Evolutionary conservation across 2,113 vertebrate species (phyloP), one percentile per base, ranked within the genome.

Genomic region (Neoarius graeffei): DNA sequence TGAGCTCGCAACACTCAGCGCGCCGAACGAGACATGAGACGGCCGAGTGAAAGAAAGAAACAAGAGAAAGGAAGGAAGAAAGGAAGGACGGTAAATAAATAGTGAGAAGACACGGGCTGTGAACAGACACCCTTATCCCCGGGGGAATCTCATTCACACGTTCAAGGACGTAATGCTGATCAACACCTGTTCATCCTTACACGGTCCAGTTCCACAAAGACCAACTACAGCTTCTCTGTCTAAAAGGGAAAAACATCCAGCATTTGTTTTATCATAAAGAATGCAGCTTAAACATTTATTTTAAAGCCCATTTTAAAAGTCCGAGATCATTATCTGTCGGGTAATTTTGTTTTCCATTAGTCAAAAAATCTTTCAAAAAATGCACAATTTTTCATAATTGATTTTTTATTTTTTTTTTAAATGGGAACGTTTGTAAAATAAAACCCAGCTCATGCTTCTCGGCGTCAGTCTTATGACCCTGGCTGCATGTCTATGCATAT

Each of bases 81-180:
- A 60, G 66, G 42, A 69, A 35, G 9, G 42, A 66, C 48, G 19
- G 54, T 62, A 81, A 82, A 54, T 81, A 52, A 85, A 81, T 35
- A 60, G 30, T 25, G 23, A 23, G 62, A 23, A 56, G 25, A 83
- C 67, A 86, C 19, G 74, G 5, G 50, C 76, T 88, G 85, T 85
- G 88, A 91, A 91, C 82, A 87, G 90, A 88, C 81, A 83, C 56
- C 66, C 17, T 88, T n/a, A 74, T 57, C 86, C 76, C 48, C 83
- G 64, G 83, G 6, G 54, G 5, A 50, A 88, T 67, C 81, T 89
- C 84, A 52, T 86, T 91, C 88, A 77, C 81, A 83, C 23, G 60
- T 64, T 89, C 88, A 88, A 91, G 90, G 90, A 91, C 85, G 11
- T 25, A 88, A 86, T 71, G 54, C 66, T 86, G 84, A 88, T 86